Conservation (phyloP, 2,797 vertebrate genomes). For the Distichodus sexfasciatus region DNA sequence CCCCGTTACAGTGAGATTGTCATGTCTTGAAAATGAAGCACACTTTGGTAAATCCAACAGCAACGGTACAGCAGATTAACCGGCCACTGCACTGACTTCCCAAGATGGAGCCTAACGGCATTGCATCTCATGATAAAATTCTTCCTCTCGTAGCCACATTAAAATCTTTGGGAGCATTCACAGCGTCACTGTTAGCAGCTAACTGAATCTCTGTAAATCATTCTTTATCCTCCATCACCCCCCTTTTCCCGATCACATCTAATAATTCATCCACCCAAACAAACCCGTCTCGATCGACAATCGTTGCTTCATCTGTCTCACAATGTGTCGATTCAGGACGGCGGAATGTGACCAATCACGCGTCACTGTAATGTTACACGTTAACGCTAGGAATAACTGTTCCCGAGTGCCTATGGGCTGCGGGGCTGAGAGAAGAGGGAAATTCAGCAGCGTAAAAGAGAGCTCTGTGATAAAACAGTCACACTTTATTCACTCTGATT, state of each 20-base stretch:
- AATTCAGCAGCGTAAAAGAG: neutral
- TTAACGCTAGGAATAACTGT: slow-evolving; percentile 11
- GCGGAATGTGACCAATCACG: slow-evolving; percentile 41
- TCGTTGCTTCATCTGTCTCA: slow-evolving; percentile 19
- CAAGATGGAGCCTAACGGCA: no score
- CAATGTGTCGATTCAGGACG: slow-evolving; percentile 31
- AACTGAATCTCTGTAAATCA: neutral
- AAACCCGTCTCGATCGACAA: neutral
- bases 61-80: no score
- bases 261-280: neutral
- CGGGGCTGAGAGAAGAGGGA: neutral
- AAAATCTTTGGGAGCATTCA: no score
- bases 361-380: slow-evolving; percentile 38
- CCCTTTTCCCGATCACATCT: neutral
- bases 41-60: no score
- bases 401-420: neutral
- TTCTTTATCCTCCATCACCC: neutral
- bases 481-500: neutral
- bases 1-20: no score
- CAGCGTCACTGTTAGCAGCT: neutral
- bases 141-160: no score
- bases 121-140: no score
- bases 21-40: no score
- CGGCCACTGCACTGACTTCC: no score
- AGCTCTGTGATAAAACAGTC: neutral